Evolutionary conservation across 2,888 invertebrate species (phyloP).

Genomic region (Netelia fuscicornis): DNA sequence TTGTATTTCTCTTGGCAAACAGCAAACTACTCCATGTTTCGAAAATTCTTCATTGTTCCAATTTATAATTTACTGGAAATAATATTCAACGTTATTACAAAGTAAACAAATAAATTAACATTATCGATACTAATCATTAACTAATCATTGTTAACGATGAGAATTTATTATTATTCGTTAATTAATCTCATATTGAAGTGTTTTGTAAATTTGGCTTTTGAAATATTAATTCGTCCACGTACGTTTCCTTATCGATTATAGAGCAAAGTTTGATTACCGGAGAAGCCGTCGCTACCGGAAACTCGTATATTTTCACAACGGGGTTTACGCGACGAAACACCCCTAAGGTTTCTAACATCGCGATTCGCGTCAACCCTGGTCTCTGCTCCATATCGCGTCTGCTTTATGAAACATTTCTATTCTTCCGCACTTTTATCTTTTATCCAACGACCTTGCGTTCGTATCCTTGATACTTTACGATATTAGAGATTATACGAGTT

Average conservation of each 20-base stretch:
- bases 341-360: slow-evolving; percentile 31
- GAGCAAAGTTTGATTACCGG: background rate
- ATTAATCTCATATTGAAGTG: no score
- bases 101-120: no score
- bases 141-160: no score
- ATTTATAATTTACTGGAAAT: no score
- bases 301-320: slow-evolving; percentile 56
- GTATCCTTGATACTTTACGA: slow-evolving; percentile 48
- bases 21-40: no score
- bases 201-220: no score
- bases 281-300: background rate
- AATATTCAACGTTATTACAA: no score
- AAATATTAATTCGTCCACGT: no score
- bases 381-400: background rate
- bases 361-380: slow-evolving; percentile 10
- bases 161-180: no score
- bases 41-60: no score
- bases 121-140: no score
- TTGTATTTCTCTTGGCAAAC: no score
- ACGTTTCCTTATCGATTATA: background rate
- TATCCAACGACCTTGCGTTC: slow-evolving; percentile 32
- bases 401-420: background rate
- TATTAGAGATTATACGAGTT: slow-evolving; percentile 62
- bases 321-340: slow-evolving; percentile 30
- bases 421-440: slow-evolving; percentile 12